Base-by-base conservation (phyloP, 1,140 invertebrate genomes). In the Cardiocondyla obscurior region DNA sequence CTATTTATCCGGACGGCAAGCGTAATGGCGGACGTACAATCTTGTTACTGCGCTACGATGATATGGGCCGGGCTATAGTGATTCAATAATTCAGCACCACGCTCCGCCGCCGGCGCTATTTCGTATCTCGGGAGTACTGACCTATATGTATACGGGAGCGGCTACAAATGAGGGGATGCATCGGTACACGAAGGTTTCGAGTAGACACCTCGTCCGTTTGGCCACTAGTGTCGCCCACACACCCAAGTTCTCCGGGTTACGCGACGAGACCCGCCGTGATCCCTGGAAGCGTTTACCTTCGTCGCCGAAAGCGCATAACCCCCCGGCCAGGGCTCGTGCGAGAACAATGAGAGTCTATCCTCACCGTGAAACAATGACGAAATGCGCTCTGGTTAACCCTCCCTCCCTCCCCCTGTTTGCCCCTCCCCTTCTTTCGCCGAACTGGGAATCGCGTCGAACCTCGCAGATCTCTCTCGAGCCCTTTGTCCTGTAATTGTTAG, bases 401-500 rank as follows among this genome's bases (percentile, higher is more conserved):
- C n/a, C n/a, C n/a, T n/a, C n/a, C n/a, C n/a, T n/a, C n/a, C n/a
- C n/a, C n/a, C n/a, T n/a, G n/a, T n/a, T n/a, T n/a, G n/a, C n/a
- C n/a, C n/a, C n/a, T n/a, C n/a, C n/a, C n/a, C n/a, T n/a, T n/a
- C n/a, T n/a, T n/a, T n/a, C n/a, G n/a, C 60, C 8, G 30, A 42
- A 28, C 46, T 57, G 65, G 33, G 44, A 44, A 69, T 81, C 77
- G 73, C 51, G 82, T 81, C 67, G 60, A 64, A 77, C 33, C 44
- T 22, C 44, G 51, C 46, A 25, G 30, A 65, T 65, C 58, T 74
- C 62, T 42, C 57, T 67, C 33, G 19, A n/a, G 44, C 14, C 55
- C 74, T 88, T 88, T 88, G 86, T 88, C 58, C 81, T 76, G 28
- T 83, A 85, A 88, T 88, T 88, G 83, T 53, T 42, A 51, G 53